Conservation (phyloP, 1,140 invertebrate species). For the Stegodyphus dumicola region DNA sequence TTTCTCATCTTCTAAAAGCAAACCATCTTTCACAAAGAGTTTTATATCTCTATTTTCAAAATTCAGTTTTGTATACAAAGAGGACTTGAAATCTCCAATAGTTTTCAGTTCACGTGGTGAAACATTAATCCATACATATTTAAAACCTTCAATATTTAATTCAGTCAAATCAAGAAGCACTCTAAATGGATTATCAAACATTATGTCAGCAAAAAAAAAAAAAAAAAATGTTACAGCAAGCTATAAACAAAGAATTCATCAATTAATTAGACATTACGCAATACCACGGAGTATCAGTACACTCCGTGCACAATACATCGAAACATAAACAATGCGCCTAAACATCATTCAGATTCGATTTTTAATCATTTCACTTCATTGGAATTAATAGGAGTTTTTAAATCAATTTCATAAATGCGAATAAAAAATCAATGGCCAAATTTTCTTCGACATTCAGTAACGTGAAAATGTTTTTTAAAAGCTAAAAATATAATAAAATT, state of each 20-base stretch:
- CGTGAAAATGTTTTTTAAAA: not conserved
- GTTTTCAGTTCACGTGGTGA: constrained; percentile 8
- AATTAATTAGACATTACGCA: too few relatives aligned
- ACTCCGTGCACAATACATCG: too few relatives aligned
- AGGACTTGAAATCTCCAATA: not conserved
- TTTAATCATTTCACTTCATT: not conserved
- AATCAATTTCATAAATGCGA: not conserved
- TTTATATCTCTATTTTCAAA: not conserved
- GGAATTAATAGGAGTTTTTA: not conserved
- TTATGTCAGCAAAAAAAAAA: not conserved
- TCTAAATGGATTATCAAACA: not conserved
- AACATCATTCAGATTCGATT: too few relatives aligned
- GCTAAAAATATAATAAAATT: not conserved
- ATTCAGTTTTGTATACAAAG: not conserved
- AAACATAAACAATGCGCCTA: too few relatives aligned
- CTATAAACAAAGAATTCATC: too few relatives aligned
- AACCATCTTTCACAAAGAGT: not conserved
- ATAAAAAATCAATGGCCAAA: not conserved
- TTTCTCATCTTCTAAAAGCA: constrained; percentile 4
- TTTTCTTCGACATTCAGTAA: not conserved
- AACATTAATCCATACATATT: constrained; percentile 2
- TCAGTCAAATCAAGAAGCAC: not conserved
- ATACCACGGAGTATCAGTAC: too few relatives aligned
- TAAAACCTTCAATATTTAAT: not conserved
- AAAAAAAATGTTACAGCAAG: too few relatives aligned